phyloP scores from a whole-genome alignment of 2,113 vertebrate species.

The Martes martes region DNA sequence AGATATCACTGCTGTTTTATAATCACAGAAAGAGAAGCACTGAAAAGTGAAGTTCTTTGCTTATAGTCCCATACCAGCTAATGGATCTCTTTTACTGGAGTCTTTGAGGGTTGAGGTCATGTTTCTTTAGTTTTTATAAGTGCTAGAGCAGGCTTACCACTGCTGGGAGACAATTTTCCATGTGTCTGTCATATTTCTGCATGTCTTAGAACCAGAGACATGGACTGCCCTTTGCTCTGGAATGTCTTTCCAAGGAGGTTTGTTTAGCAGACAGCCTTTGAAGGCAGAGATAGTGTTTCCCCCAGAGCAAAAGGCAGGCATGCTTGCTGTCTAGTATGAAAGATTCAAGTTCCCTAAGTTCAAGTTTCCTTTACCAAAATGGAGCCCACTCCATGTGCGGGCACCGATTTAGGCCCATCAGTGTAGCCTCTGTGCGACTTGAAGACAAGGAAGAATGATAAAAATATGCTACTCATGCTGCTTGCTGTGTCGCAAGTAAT shows the following conservation, averaged over 20 bases:
- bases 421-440: not conserved
- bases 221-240: not conserved
- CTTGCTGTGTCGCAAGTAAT: not conserved
- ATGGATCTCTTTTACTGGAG: conserved; percentile 27
- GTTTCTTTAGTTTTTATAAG: not conserved
- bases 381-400: not conserved
- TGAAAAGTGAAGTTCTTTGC: conserved; percentile 36
- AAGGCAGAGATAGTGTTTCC: not conserved
- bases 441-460: not conserved
- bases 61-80: not conserved
- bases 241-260: conserved; percentile 20
- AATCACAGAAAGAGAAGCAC: conserved; percentile 47
- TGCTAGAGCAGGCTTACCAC: not conserved
- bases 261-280: not conserved
- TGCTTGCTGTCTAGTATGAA: not conserved
- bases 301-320: not conserved
- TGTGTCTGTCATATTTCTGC: not conserved
- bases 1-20: conserved; percentile 61
- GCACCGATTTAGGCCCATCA: not conserved
- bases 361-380: not conserved
- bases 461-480: not conserved
- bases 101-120: not conserved
- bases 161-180: not conserved
- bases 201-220: not conserved
- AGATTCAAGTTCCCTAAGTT: not conserved